Conservation (phyloP, 2,888 invertebrate genomes). For the Dasysyrphus tricinctus region DNA sequence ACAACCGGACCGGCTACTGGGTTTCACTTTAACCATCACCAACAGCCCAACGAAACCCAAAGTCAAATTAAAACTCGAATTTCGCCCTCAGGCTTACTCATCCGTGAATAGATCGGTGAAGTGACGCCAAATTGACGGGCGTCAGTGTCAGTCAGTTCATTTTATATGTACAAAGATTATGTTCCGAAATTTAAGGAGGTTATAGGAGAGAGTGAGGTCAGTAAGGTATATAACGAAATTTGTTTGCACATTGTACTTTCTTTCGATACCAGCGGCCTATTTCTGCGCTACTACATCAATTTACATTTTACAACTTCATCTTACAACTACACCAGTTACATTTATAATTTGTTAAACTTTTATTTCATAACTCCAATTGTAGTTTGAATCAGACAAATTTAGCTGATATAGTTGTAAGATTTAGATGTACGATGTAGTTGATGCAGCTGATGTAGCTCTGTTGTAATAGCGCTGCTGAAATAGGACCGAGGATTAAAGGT, state of each 20-base stretch:
- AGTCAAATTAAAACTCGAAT: conserved; percentile 59
- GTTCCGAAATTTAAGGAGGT: conserved; percentile 10
- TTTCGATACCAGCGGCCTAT: no score
- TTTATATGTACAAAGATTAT: conserved; percentile 24
- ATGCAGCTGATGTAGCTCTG: no score
- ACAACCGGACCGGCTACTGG: conserved; percentile 59
- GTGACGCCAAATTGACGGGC: conserved; percentile 61
- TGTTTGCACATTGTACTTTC: background rate
- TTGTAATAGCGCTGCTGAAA: no score
- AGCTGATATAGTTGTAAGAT: no score
- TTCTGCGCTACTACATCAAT: no score
- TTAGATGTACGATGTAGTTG: no score
- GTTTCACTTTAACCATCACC: conserved; percentile 63
- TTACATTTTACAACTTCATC: no score
- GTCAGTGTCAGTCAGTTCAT: conserved; percentile 15
- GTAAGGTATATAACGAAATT: background rate
- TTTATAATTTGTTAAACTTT: no score
- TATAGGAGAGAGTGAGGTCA: conserved; percentile 6
- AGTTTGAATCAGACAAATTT: no score
- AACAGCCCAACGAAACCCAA: conserved; percentile 34
- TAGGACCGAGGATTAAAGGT: no score
- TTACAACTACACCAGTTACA: no score
- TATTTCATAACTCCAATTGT: no score
- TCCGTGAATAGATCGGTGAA: conserved; percentile 56
- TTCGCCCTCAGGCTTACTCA: conserved; percentile 58